A percentile compares a stretch with the other conserved stretches of the same genome.
Conservation (phyloP, 2,888 invertebrate species). For the Ophion obscuratus region DNA sequence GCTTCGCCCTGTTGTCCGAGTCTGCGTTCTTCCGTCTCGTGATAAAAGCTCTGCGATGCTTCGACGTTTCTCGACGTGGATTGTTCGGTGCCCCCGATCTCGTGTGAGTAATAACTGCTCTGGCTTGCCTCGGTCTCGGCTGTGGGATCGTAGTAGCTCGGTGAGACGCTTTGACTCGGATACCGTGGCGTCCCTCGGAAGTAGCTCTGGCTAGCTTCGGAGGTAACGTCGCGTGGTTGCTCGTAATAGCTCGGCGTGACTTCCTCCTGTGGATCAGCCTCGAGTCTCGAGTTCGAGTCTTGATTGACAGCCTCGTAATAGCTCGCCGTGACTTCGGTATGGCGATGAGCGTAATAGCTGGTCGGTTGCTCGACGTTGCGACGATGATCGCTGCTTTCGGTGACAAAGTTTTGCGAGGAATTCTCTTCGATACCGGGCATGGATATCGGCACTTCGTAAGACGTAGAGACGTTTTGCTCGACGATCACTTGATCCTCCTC, state of each 20-base stretch:
- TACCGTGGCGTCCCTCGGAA: slow-evolving; percentile 80
- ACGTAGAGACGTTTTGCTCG: slow-evolving; percentile 82
- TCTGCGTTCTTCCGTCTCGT: slow-evolving; percentile 76
- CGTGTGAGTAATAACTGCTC: slow-evolving; percentile 79
- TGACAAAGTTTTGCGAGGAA: slow-evolving; percentile 80
- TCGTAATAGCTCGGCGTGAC: slow-evolving; percentile 80
- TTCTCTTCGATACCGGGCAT: slow-evolving; percentile 80
- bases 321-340: slow-evolving; percentile 77
- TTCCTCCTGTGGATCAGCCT: slow-evolving; percentile 77
- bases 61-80: slow-evolving; percentile 79
- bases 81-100: slow-evolving; percentile 75
- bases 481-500: slow-evolving; percentile 80
- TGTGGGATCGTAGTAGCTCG: slow-evolving; percentile 79
- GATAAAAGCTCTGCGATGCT: slow-evolving; percentile 81
- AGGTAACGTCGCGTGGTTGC: slow-evolving; percentile 71
- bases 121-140: slow-evolving; percentile 81
- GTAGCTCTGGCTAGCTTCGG: slow-evolving; percentile 81
- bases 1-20: slow-evolving; percentile 78
- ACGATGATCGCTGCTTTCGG: slow-evolving; percentile 78
- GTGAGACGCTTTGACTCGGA: slow-evolving; percentile 76
- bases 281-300: slow-evolving; percentile 76
- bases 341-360: slow-evolving; percentile 78
- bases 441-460: slow-evolving; percentile 80
- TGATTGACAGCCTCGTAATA: slow-evolving; percentile 78
- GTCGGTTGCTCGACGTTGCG: slow-evolving; percentile 75